Evolutionary conservation across 2,113 vertebrate species (phyloP).

Genomic region (Sterrhoptilus dennistouni): DNA sequence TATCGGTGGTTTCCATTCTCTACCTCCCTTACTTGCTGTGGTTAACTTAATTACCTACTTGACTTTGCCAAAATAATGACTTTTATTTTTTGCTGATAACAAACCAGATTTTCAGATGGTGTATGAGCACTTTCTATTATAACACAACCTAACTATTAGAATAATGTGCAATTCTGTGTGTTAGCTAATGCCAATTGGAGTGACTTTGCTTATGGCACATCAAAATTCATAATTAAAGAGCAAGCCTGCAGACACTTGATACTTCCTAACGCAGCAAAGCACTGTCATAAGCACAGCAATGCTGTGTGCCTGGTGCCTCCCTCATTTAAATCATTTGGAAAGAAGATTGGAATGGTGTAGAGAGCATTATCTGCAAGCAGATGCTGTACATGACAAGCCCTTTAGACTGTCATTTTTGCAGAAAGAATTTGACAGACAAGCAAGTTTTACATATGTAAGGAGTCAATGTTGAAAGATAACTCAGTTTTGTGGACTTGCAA

Average conservation of each 20-base stretch:
- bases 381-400: background rate
- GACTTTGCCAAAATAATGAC: constrained; percentile 40
- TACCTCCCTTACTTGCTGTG: background rate
- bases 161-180: background rate
- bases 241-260: background rate
- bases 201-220: background rate
- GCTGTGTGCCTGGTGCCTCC: background rate
- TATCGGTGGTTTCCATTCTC: constrained; percentile 20
- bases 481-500: background rate
- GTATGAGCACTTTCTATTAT: background rate
- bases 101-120: background rate
- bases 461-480: background rate
- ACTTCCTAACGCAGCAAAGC: background rate
- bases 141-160: background rate
- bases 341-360: background rate
- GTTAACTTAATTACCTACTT: constrained; percentile 43
- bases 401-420: background rate
- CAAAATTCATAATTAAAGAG: background rate
- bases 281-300: background rate
- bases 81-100: constrained; percentile 51
- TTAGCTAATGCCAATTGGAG: background rate
- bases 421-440: background rate
- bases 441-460: background rate
- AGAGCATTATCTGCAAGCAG: background rate
- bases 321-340: background rate